Conservation (phyloP, 2,888 invertebrate species). For the Coelopa pilipes region DNA sequence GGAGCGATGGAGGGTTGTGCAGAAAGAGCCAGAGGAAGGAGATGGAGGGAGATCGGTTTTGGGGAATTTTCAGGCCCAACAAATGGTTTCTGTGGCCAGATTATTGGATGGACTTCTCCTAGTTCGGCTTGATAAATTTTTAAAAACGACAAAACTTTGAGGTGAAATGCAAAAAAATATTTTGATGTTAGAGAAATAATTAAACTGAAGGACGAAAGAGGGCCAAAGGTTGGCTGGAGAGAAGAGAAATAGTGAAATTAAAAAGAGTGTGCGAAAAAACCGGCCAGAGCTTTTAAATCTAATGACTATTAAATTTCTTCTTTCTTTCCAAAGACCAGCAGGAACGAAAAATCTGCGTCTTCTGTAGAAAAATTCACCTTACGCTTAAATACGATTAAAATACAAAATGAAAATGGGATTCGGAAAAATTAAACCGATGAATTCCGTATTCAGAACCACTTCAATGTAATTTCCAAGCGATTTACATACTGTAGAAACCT, state of each 20-base stretch:
- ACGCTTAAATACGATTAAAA: no score
- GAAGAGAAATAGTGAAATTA: not conserved
- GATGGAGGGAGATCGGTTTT: not conserved
- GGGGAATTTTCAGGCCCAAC: not conserved
- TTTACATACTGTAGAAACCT: no score
- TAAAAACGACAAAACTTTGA: constrained; percentile 2
- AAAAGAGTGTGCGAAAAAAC: not conserved
- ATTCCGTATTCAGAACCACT: no score
- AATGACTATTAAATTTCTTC: no score
- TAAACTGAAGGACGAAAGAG: not conserved
- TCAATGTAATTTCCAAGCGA: no score
- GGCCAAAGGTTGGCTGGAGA: not conserved
- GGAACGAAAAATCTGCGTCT: no score
- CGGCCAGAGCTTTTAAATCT: not conserved
- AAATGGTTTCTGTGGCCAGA: constrained; percentile 5
- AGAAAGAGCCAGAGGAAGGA: no score
- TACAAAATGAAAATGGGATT: no score
- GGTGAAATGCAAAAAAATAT: not conserved
- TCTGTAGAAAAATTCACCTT: no score
- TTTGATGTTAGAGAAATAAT: not conserved
- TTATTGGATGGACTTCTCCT: not conserved
- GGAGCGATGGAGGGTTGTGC: not conserved
- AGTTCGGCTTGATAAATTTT: constrained; percentile 22
- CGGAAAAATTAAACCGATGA: no score
- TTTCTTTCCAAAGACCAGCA: no score